phyloP scores from a whole-genome alignment of 1,140 invertebrate species.

The Lordiphosa clarofinis region DNA sequence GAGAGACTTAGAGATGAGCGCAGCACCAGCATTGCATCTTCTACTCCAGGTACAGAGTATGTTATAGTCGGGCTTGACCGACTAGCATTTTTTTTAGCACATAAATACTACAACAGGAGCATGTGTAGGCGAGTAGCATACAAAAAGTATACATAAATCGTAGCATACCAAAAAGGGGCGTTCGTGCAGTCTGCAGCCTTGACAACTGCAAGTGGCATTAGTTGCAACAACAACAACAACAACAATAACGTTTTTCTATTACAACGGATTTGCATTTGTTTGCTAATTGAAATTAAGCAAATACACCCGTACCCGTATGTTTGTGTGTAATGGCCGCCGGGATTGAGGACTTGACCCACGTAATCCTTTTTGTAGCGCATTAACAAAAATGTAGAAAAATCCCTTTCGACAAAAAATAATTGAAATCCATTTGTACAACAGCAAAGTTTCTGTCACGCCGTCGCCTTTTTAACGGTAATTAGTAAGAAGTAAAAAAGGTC shows the following conservation, averaged over 20 bases:
- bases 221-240: conserved; percentile 53
- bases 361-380: conserved; percentile 79
- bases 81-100: no score
- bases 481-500: conserved; percentile 46
- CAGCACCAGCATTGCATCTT: no score
- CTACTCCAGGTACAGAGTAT: no score
- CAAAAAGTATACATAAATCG: conserved; percentile 33
- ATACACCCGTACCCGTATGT: conserved; percentile 4
- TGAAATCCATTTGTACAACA: conserved; percentile 78
- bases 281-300: conserved; percentile 78
- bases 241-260: conserved; percentile 54
- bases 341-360: conserved; percentile 60
- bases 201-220: conserved; percentile 75
- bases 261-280: conserved; percentile 75
- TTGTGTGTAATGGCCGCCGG: no score
- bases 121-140: neutral
- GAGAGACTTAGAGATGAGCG: no score
- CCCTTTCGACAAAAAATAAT: conserved; percentile 40
- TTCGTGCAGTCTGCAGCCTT: conserved; percentile 52
- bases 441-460: conserved; percentile 28
- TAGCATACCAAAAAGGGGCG: conserved; percentile 16
- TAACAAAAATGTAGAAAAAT: conserved; percentile 35
- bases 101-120: no score
- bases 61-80: no score
- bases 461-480: conserved; percentile 51